phyloP scores from a whole-genome alignment of 2,888 invertebrate genomes.

The Acleris sparsana region DNA sequence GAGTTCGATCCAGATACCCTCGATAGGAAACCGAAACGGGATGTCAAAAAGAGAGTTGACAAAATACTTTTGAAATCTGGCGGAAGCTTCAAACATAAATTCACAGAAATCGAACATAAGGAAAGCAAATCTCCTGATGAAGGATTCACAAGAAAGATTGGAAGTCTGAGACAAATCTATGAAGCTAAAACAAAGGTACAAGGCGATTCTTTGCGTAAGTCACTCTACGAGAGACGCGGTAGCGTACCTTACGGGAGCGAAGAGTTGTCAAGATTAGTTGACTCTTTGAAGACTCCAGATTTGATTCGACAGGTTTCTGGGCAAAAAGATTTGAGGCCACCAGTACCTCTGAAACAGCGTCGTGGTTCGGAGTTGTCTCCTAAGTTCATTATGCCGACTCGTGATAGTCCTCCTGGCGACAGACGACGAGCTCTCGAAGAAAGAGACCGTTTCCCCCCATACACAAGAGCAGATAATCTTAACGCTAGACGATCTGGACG shows the following conservation, averaged over 20 bases:
- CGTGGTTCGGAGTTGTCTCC: constrained; percentile 57
- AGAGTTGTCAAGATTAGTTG: constrained; percentile 62
- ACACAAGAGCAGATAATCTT: constrained; percentile 63
- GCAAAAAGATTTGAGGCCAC: constrained; percentile 67
- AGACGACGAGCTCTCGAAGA: constrained; percentile 66
- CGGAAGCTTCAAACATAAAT: constrained; percentile 88
- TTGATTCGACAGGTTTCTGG: constrained; percentile 62
- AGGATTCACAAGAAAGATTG: constrained; percentile 84
- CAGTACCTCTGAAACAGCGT: constrained; percentile 71
- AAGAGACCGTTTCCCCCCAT: constrained; percentile 64
- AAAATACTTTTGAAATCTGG: constrained; percentile 86
- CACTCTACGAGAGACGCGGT: constrained; percentile 66
- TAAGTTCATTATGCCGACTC: constrained; percentile 54
- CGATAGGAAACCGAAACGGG: constrained; percentile 87
- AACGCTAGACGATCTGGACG: constrained; percentile 70
- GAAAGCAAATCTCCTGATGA: constrained; percentile 59
- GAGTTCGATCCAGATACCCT: constrained; percentile 93
- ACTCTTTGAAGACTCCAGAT: constrained; percentile 63
- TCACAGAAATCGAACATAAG: constrained; percentile 58
- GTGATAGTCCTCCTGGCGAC: constrained; percentile 66
- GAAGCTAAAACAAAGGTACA: constrained; percentile 86
- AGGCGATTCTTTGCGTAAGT: constrained; percentile 51
- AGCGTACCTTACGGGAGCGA: constrained; percentile 65
- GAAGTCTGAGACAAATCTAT: constrained; percentile 90
- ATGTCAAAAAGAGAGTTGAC: constrained; percentile 71